Evolutionary conservation across 2,113 vertebrate species (phyloP).

Genomic region (Sceloporus tristichus): DNA sequence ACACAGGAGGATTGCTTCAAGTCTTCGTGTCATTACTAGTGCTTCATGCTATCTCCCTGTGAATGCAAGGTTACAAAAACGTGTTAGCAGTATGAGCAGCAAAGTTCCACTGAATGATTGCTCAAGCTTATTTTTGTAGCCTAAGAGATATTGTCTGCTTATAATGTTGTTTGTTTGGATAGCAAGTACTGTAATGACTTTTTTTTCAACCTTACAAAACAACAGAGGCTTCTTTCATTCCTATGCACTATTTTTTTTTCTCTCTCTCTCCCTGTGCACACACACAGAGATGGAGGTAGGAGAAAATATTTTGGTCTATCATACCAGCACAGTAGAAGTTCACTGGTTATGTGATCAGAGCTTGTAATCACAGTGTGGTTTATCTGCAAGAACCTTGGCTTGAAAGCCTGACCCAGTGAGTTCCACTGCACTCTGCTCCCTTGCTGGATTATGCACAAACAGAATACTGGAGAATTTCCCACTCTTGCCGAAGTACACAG

Average conservation of each 20-base stretch:
- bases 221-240: constrained; percentile 11
- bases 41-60: constrained; percentile 38
- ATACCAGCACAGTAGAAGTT: constrained; percentile 45
- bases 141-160: constrained; percentile 1
- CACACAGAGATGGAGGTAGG: neutral
- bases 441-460: constrained; percentile 28
- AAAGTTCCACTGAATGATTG: constrained; percentile 44
- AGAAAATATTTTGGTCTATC: neutral
- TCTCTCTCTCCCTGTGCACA: neutral
- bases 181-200: neutral
- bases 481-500: constrained; percentile 58
- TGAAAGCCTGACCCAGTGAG: constrained; percentile 25
- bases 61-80: constrained; percentile 41
- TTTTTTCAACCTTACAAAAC: constrained; percentile 19
- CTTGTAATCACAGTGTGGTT: constrained; percentile 46
- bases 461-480: constrained; percentile 44
- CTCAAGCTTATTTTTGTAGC: constrained; percentile 49
- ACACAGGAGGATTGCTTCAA: constrained; percentile 40
- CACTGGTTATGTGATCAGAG: neutral
- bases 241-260: neutral
- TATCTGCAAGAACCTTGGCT: constrained; percentile 39
- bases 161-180: constrained; percentile 42
- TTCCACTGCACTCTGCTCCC: constrained; percentile 38
- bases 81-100: constrained; percentile 48
- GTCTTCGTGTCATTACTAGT: constrained; percentile 50